phyloP scores from a whole-genome alignment of 2,888 invertebrate genomes.

The Microchrysa polita region DNA sequence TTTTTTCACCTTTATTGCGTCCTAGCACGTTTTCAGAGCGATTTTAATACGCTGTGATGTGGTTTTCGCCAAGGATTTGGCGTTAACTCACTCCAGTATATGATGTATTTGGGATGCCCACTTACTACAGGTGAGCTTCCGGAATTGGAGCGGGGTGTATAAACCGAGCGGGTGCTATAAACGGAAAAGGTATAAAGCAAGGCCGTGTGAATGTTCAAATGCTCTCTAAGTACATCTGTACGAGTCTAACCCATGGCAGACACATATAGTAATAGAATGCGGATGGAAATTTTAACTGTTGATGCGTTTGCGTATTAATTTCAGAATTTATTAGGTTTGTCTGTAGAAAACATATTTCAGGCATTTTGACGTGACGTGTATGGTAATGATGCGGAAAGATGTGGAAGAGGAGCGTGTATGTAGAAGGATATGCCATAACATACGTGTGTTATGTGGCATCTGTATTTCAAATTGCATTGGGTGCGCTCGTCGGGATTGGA shows the following conservation, averaged over 20 bases:
- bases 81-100: neutral
- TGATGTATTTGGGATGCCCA: too few species aligned
- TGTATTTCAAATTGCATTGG: too few species aligned
- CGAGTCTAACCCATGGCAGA: neutral
- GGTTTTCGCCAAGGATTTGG: constrained; percentile 32
- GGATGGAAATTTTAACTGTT: constrained; percentile 37
- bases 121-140: too few species aligned
- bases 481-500: neutral
- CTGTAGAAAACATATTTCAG: constrained; percentile 19
- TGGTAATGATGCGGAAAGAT: too few species aligned
- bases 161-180: neutral
- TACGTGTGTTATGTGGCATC: too few species aligned
- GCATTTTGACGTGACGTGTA: neutral
- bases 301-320: constrained; percentile 45
- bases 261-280: too few species aligned
- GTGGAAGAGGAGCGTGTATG: too few species aligned
- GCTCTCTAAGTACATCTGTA: too few species aligned
- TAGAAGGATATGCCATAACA: too few species aligned
- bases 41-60: constrained; percentile 41
- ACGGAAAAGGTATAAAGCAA: neutral
- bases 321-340: constrained; percentile 41
- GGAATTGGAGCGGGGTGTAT: too few species aligned
- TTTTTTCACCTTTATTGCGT: constrained; percentile 41
- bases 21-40: constrained; percentile 36
- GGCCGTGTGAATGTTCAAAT: constrained; percentile 4